Base-by-base conservation (phyloP, 1,140 invertebrate genomes). In the Aphaenogaster floridana region DNA sequence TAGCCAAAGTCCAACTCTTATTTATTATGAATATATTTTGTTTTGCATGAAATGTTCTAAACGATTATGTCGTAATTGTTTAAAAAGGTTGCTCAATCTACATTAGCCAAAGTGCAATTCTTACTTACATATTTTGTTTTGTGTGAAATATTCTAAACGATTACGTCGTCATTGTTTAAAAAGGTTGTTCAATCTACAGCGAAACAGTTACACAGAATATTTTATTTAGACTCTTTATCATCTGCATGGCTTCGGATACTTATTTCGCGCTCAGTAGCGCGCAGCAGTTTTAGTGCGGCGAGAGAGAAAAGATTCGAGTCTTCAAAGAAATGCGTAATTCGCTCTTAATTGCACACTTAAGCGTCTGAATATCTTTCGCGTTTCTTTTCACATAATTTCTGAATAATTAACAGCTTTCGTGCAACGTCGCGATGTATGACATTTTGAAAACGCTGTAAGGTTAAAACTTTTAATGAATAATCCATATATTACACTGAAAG, bases 201-300 rank as follows among this genome's bases (percentile, higher is more conserved):
- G 28, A 45, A 45, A 3, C 42, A 8, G 42, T 7, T 15, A 34
- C 13, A 8, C 7, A 2, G 3, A 15, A 15, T n/a, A 15, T 28
- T 39, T 52, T 7, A 4, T 45, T 69, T 57, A 17, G 45, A 68
- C n/a, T 36, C 13, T 77, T 45, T 57, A 21, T 39, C 21, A 15
- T 36, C 13, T 6, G 2, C 13, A 3, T 1, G 36, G n/a, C 36
- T 69, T 69, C 5, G 21, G 15, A 64, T 15, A 42, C 8, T 8
- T 61, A 42, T 42, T 78, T 80, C 15, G 28, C 6, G 48, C 1
- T 68, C 21, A 69, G 17, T 69, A 71, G 48, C 36, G 50, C 28
- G 45, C 61, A 66, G 34, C n/a, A 79, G 11, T 42, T 74, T 76
- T 76, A 42, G n/a, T 21, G 42, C 17, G 59, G 1, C 77, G 39